Percentiles rank a stretch among this genome's conserved stretches.
These are phyloP conservation scores for Anorthoa munda DNA, from an alignment of 2,888 invertebrate species.

Conservation along the genomic window DNA sequence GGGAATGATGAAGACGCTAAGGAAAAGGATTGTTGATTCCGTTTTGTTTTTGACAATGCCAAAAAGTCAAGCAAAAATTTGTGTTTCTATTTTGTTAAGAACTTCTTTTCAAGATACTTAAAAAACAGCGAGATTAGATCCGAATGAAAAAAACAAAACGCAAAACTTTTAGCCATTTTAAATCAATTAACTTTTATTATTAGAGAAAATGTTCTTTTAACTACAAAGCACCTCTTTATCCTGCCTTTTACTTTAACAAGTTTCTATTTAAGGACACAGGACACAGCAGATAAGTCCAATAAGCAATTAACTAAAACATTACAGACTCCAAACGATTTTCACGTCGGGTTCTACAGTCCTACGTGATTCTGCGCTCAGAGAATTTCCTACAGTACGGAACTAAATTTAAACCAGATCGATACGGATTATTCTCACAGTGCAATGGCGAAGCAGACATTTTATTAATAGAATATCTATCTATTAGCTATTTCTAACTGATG, in stretches of 20 bases:
- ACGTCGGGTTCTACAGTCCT: conserved; percentile 44
- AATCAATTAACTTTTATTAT: conserved; percentile 50
- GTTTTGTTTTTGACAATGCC: not conserved
- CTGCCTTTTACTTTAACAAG: conserved; percentile 38
- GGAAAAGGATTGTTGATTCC: not conserved
- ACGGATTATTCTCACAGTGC: conserved; percentile 78
- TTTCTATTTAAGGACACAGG: conserved; percentile 36
- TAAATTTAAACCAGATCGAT: conserved; percentile 88
- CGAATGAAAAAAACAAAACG: conserved; percentile 17
- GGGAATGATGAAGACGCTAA: no score
- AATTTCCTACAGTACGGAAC: conserved; percentile 66
- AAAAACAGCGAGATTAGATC: conserved; percentile 2
- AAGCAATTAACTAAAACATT: conserved; percentile 63
- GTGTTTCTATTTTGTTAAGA: not conserved
- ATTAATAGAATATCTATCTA: conserved; percentile 80
- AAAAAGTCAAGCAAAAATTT: not conserved
- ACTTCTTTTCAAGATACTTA: not conserved
- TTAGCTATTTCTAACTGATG: conserved; percentile 65
- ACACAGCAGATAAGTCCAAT: conserved; percentile 60
- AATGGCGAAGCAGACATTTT: conserved; percentile 82
- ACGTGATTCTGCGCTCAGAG: conserved; percentile 61
- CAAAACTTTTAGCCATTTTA: conserved; percentile 40
- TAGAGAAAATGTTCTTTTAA: conserved; percentile 42
- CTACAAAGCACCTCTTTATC: conserved; percentile 37
- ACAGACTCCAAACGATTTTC: conserved; percentile 57